Percentiles rank a stretch among this genome's conserved stretches.
phyloP scores from a whole-genome alignment of 2,797 vertebrate species.

The Ispidina picta region DNA sequence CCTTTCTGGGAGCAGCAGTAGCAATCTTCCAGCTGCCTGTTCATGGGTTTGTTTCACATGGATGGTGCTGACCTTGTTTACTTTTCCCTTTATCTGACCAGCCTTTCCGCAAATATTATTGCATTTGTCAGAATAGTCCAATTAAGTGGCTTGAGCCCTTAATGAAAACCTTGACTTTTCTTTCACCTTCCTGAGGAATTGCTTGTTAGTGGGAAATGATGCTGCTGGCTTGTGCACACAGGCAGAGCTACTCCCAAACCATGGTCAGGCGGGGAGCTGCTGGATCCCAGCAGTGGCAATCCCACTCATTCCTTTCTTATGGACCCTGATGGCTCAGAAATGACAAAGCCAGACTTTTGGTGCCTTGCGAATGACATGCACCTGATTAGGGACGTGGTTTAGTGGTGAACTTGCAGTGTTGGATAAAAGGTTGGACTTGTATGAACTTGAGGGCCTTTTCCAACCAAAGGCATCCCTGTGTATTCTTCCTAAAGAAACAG shows the following conservation, averaged over 20 bases:
- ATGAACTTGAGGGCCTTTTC: too few species aligned
- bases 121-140: slow-evolving; percentile 5
- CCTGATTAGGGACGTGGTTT: not conserved
- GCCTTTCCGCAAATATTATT: slow-evolving; percentile 30
- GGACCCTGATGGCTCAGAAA: not conserved
- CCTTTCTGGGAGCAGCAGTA: not conserved
- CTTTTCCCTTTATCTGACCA: slow-evolving; percentile 37
- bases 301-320: not conserved
- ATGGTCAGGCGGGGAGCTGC: not conserved
- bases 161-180: slow-evolving; percentile 57
- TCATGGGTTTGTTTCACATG: not conserved
- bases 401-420: too few species aligned
- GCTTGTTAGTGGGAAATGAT: not conserved
- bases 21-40: not conserved
- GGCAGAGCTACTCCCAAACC: not conserved
- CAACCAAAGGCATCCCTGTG: not conserved
- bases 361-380: not conserved
- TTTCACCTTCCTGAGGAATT: slow-evolving; percentile 26
- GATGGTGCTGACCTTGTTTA: slow-evolving; percentile 18
- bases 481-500: not conserved
- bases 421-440: too few species aligned
- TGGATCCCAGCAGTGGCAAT: not conserved
- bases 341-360: not conserved
- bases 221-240: not conserved
- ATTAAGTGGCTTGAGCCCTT: not conserved